Base-by-base conservation (phyloP, 2,113 vertebrate species). In the Microcebus lehilahytsara region DNA sequence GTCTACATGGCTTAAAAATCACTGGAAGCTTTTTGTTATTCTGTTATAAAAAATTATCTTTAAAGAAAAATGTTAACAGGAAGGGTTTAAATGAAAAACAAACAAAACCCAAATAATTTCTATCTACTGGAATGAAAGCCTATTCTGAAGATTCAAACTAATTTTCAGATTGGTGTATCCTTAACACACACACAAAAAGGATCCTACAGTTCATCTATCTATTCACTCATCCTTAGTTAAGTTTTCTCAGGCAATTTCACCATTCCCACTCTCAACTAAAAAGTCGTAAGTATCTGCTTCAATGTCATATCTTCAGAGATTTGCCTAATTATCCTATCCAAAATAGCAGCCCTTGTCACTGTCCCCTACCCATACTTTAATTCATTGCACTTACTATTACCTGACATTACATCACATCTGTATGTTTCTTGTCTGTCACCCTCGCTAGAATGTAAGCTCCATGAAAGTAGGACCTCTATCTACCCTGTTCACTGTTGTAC, bases 171-270 rank as follows among this genome's bases (percentile, higher is more conserved):
- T 86, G 42, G 37, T 67, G 34, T 46, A 83, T n/a, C 6, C 58
- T 81, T 81, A 93, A 89, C 16, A 40, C 2, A 32, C 16, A 40
- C 2, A 77, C 56, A 83, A 69, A 90, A 87, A 66, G 22, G 34
- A 34, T 30, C 20, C 46, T 72, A 53, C 25, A 84, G 56, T 84
- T 56, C 72, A 77, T 40, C 19, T 62, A 77, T 40, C 19, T 62
- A 64, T 9, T n/a, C 34, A 51, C 2, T 86, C 6, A 49, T 77
- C 23, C 66, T 88, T 30, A 69, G 71, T 49, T 64, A 46, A 58
- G 34, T 79, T 85, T 78, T 32, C 62, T 84, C 88, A 78, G 42
- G 83, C 46, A 83, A 91, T 88, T 78, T 88, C 49, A 95, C 83
- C 77, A 79, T 7, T n/a, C 6, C 14, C 8, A 87, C 14, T 16